phyloP scores from a whole-genome alignment of 2,797 vertebrate species.

The Poecilia gillii region DNA sequence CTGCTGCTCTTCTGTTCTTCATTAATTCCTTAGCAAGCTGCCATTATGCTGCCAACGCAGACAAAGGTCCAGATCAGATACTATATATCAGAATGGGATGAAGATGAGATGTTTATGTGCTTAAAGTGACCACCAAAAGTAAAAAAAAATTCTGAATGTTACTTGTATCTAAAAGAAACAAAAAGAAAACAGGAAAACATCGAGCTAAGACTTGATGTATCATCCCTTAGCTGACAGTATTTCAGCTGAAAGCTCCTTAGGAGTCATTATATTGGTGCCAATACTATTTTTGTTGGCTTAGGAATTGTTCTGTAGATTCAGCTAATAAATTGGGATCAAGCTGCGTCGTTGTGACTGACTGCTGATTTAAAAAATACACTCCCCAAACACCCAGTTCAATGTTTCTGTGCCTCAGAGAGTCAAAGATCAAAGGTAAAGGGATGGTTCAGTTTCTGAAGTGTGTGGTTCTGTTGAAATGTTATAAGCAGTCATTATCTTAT shows the following conservation, averaged over 20 bases:
- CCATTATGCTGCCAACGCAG: constrained; percentile 53
- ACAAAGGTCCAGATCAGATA: constrained; percentile 11
- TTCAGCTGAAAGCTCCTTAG: not conserved
- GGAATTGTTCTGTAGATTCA: not conserved
- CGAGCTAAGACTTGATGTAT: not conserved
- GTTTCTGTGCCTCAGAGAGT: not conserved
- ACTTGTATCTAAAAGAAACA: not conserved
- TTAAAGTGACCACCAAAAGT: not conserved
- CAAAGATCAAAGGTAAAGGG: not conserved
- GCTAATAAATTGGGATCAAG: not conserved
- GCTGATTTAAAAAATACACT: not conserved
- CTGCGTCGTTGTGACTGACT: not conserved
- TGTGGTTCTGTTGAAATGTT: not conserved
- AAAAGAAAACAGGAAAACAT: not conserved
- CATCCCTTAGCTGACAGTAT: not conserved
- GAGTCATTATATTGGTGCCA: not conserved
- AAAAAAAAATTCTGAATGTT: not conserved
- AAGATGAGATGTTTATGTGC: constrained; percentile 6
- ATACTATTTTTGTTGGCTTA: not conserved
- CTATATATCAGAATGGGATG: not conserved
- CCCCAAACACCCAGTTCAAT: not conserved
- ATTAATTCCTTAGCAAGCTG: constrained; percentile 71
- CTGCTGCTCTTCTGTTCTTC: constrained; percentile 66
- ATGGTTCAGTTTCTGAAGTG: not conserved
- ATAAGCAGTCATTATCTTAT: not conserved